A percentile compares a stretch with the other conserved stretches of the same genome.
Conservation (phyloP, 2,113 vertebrate species). For the Ptilorrhoa leucosticta region DNA sequence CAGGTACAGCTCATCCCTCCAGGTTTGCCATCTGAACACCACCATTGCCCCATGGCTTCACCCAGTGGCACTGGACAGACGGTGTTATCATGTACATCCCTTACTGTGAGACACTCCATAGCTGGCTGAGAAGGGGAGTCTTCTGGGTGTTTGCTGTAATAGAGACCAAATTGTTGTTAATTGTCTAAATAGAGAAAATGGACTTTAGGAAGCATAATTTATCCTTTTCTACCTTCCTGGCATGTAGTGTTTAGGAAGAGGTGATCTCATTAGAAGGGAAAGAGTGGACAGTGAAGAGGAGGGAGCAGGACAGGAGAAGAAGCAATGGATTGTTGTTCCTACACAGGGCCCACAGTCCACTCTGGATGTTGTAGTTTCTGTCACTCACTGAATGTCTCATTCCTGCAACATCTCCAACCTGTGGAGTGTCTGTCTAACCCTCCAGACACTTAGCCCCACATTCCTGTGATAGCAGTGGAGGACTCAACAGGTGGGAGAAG, state of each 20-base stretch:
- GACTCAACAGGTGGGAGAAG: not conserved
- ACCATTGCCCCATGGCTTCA: not conserved
- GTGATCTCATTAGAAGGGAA: not conserved
- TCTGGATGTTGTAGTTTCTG: not conserved
- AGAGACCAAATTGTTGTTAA: not conserved
- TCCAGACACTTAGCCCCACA: not conserved
- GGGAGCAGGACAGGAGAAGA: not conserved
- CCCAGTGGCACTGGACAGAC: not conserved
- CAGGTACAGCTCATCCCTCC: conserved; percentile 62
- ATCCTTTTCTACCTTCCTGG: not conserved
- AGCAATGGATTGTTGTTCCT: not conserved
- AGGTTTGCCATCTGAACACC: not conserved
- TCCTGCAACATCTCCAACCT: rapidly evolving
- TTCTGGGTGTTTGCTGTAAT: not conserved
- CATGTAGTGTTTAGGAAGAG: not conserved
- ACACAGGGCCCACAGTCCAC: rapidly evolving
- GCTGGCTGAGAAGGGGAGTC: not conserved
- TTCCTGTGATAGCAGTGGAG: not conserved
- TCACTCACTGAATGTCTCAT: not conserved
- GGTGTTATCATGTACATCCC: not conserved
- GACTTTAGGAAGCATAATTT: not conserved
- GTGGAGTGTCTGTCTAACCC: not conserved
- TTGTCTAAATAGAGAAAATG: not conserved
- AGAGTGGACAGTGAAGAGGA: not conserved
- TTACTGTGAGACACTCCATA: not conserved